Conservation (phyloP, 1,140 invertebrate genomes). For the Dysdera silvatica region DNA sequence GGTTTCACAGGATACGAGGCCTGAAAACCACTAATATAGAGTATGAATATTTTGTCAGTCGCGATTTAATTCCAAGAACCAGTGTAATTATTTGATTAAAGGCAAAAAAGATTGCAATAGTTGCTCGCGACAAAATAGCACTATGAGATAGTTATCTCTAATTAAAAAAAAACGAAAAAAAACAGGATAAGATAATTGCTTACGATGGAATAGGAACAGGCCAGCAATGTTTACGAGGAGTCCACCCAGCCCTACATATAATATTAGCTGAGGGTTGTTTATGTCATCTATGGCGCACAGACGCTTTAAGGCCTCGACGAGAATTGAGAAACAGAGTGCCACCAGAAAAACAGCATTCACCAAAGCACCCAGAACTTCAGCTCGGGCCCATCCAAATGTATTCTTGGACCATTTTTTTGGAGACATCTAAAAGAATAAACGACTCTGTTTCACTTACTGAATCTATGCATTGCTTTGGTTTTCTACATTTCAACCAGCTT, state of each 20-base stretch:
- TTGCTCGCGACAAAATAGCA: no score
- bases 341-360: constrained; percentile 53
- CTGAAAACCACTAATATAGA: no score
- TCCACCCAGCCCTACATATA: constrained; percentile 49
- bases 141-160: no score
- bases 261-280: constrained; percentile 46
- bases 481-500: no score
- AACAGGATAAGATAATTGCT: not conserved
- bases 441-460: no score
- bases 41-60: no score
- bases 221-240: constrained; percentile 51
- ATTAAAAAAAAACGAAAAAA: no score
- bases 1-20: no score
- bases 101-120: no score
- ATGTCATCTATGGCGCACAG: constrained; percentile 51
- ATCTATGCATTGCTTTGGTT: no score
- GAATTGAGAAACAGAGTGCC: constrained; percentile 52
- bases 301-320: constrained; percentile 48
- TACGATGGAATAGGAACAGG: constrained; percentile 47
- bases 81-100: no score
- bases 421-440: constrained; percentile 34
- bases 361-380: constrained; percentile 52
- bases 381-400: constrained; percentile 54
- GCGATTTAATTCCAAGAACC: no score
- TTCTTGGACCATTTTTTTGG: constrained; percentile 44